Base-by-base conservation (phyloP, 2,113 vertebrate species). In the Acrocephalus arundinaceus region DNA sequence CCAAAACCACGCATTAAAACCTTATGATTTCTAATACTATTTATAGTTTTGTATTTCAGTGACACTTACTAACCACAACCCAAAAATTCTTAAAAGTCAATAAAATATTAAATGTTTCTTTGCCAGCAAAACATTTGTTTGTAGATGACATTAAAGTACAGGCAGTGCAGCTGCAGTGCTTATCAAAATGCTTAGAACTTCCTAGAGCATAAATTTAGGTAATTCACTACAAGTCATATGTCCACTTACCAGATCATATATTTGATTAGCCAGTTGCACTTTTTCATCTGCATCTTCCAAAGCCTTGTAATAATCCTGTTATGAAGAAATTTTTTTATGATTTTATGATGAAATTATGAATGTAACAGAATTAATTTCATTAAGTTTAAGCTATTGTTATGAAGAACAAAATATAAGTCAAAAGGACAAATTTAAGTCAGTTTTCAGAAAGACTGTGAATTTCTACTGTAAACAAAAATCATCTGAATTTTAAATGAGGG, bases 241-340 rank as follows among this genome's bases (percentile, higher is more conserved):
- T 65, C 68, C 83, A 98, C 99, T 99, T 98, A 99, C 99, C 98
- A 99, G 98, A 89, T 99, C 99, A 97, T 99, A 99, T 87, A 99
- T 99, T 98, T 99, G 99, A 98, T 99, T 99, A 97, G 99, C 99
- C 98, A 99, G 97, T 43, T 99, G 99, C 30, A 99, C 99, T 86
- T 99, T 99, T 96, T 99, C 99, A 96, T 99, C 99, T 71, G 99
- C 99, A 94, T 99, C 99, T 97, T 99, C 99, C 97, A 99, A 96
- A 83, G 99, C 99, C 97, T 99, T 99, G 97, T 99, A 99, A 95
- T 99, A 99, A 97, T 99, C 99, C 99, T 99, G 91, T 94, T 85
- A 96, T 15, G 46, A 89, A 94, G 86, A 97, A 4, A 96, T 51
- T 52, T 72, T 0, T 48, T 39, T 39, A 39, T 39, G 37, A 39